Evolutionary conservation across 1,140 invertebrate species (phyloP).

Genomic region (Neoseiulus cucumeris): DNA sequence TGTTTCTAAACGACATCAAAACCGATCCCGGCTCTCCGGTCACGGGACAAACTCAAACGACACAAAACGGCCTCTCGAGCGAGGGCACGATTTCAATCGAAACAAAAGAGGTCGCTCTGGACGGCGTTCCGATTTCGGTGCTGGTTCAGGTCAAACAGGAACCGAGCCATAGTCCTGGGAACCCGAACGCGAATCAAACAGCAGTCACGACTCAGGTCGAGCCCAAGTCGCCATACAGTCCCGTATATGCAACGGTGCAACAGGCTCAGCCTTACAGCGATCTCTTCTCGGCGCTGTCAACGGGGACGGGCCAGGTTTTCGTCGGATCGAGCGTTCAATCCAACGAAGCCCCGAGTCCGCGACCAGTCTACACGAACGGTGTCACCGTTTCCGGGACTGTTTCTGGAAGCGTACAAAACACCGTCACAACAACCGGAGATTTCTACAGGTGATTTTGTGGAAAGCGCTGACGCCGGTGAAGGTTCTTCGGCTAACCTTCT

Average conservation of each 20-base stretch:
- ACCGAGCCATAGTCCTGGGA: background rate
- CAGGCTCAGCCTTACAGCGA: background rate
- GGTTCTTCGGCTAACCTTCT: no score
- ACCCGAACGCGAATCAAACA: background rate
- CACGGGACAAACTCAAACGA: background rate
- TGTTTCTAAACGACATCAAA: background rate
- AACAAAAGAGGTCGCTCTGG: background rate
- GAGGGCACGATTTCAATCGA: background rate
- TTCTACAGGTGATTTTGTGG: conserved; percentile 5
- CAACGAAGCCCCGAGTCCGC: background rate
- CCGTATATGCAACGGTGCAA: background rate
- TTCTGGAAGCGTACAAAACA: background rate
- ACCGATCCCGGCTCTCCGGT: background rate
- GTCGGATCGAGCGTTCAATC: background rate
- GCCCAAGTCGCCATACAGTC: conserved; percentile 8
- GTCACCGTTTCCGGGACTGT: no score
- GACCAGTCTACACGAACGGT: background rate
- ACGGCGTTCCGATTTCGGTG: background rate
- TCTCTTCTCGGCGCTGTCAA: background rate
- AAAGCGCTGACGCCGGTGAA: no score
- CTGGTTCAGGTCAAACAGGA: conserved; percentile 4
- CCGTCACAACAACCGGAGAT: background rate
- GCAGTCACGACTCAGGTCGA: background rate
- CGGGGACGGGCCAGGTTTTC: background rate
- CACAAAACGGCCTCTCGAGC: background rate